Base-by-base conservation (phyloP, 2,113 vertebrate species). In the Delphinapterus leucas region DNA sequence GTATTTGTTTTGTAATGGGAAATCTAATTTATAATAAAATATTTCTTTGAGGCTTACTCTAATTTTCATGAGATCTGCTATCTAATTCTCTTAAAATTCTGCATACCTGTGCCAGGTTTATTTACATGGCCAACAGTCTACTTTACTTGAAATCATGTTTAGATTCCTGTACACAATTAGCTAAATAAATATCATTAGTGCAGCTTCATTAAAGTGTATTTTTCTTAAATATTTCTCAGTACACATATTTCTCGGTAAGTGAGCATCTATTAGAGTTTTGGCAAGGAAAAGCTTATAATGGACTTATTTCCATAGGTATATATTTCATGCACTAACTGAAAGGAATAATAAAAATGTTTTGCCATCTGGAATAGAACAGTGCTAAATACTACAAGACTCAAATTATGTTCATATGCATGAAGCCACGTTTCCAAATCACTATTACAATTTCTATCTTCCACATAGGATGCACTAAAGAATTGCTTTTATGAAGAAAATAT, bases 291-390 rank as follows among this genome's bases (percentile, higher is more conserved):
- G 84, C 79, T 93, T 93, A 76, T 58, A 79, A 90, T 12, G 58
- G 74, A 89, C 89, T 89, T 92, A 88, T 87, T 97, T 97, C 96
- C 67, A 25, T 88, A 93, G 97, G 94, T 95, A 88, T 71, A 79
- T 97, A 98, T 96, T 98, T 98, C 80, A 98, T 71, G 88, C 89
- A 90, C 95, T 95, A 96, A 95, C 92, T 92, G 71, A 97, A 96
- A 92, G 87, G 83, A 97, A 97, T 96, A 97, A 91, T 95, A 93
- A 96, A 90, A 93, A 90, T 13, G 44, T 94, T 84, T 97, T 98
- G 86, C 97, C 97, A 98, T 98, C 97, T 98, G 97, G 96, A 98
- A 95, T 96, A 95, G 96, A 95, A 90, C 68, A 96, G 87, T 71
- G 71, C 94, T 95, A 94, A 97, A 98, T 80, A 98, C 95, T 70